phyloP scores from a whole-genome alignment of 1,140 invertebrate genomes.

The Aphelenchoides fujianensis region DNA sequence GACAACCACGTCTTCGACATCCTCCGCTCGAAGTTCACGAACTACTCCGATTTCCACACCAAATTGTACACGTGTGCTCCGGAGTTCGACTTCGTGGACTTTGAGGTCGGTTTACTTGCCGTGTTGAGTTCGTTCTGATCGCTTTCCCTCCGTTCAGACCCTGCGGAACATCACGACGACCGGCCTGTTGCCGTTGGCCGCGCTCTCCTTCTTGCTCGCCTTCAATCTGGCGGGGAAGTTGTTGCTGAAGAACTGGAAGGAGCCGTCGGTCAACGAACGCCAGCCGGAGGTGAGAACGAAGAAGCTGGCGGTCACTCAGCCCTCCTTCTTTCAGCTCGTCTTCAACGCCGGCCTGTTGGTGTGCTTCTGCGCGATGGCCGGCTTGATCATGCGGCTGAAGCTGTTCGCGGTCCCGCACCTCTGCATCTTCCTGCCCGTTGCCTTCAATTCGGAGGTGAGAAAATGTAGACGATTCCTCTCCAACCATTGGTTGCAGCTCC shows the following conservation, averaged over 20 bases:
- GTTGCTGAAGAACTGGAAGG: not conserved
- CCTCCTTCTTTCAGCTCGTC: slow-evolving; percentile 71
- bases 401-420: slow-evolving; percentile 78
- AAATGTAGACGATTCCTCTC: slow-evolving; percentile 22
- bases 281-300: not conserved
- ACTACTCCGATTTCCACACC: slow-evolving; percentile 77
- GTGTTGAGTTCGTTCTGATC: slow-evolving; percentile 21
- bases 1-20: slow-evolving; percentile 76
- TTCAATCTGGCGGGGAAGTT: slow-evolving; percentile 32
- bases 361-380: slow-evolving; percentile 73
- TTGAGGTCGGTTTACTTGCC: slow-evolving; percentile 58
- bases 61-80: slow-evolving; percentile 77
- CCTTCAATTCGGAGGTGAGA: slow-evolving; percentile 66
- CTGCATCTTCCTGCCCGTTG: slow-evolving; percentile 71
- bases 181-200: slow-evolving; percentile 67
- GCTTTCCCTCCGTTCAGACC: slow-evolving; percentile 36
- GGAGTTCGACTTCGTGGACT: slow-evolving; percentile 77
- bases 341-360: slow-evolving; percentile 72
- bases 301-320: slow-evolving; percentile 53
- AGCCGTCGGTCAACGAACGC: not conserved
- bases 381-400: slow-evolving; percentile 78
- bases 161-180: slow-evolving; percentile 66
- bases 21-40: slow-evolving; percentile 73
- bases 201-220: slow-evolving; percentile 63
- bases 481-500: slow-evolving; percentile 5